Percentiles rank a stretch among this genome's conserved stretches.
Evolutionary conservation across 2,888 invertebrate species (phyloP).

Genomic region (Melanchra persicariae): DNA sequence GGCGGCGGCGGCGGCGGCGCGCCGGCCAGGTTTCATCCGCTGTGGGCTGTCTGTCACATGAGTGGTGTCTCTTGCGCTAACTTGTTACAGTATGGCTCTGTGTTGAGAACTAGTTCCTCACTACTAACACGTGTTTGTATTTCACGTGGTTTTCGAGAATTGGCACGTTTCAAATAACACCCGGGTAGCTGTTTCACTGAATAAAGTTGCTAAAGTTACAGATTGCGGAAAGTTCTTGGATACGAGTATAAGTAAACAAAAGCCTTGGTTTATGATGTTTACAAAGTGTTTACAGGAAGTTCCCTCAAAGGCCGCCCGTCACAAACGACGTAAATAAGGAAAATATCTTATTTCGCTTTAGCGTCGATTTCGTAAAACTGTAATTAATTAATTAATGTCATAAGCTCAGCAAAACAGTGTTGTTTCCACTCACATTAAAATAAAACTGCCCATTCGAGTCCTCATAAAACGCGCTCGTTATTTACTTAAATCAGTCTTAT

Average conservation of each 20-base stretch:
- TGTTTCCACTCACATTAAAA: slow-evolving; percentile 4
- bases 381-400: slow-evolving; percentile 1
- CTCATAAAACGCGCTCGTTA: slow-evolving; percentile 10
- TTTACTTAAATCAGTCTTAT: slow-evolving; percentile 26
- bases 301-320: background rate
- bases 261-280: background rate
- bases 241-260: background rate
- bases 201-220: background rate
- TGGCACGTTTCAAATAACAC: background rate
- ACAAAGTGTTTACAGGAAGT: slow-evolving; percentile 14
- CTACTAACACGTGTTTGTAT: background rate
- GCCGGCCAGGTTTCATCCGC: background rate
- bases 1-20: background rate
- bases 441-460: background rate
- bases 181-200: background rate
- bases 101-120: slow-evolving; percentile 14
- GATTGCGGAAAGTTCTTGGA: background rate
- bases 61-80: slow-evolving; percentile 7
- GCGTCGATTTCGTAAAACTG: slow-evolving; percentile 2
- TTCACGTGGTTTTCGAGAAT: background rate
- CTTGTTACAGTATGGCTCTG: slow-evolving; percentile 24
- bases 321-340: slow-evolving; percentile 1
- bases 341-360: background rate
- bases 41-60: slow-evolving; percentile 1
- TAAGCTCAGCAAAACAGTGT: background rate